Conservation (phyloP, 1,140 invertebrate species). For the Pseudomyrmex flavicornis region DNA sequence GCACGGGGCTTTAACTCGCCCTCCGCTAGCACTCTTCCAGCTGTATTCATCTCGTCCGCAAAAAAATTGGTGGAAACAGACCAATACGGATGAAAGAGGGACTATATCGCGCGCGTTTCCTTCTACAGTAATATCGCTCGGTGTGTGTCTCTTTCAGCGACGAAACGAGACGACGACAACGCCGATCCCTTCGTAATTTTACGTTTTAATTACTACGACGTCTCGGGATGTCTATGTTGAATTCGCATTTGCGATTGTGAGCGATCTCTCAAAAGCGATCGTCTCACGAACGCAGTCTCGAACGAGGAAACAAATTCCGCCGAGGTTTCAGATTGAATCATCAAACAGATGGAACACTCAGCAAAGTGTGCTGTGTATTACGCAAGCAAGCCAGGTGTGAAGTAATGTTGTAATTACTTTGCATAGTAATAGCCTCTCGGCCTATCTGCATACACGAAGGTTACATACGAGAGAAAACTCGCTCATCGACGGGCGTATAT, state of each 20-base stretch:
- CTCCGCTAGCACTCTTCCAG: conserved; percentile 63
- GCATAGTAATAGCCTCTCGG: conserved; percentile 38
- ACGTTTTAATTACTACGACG: conserved; percentile 80
- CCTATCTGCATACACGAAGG: conserved; percentile 21
- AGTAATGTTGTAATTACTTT: conserved; percentile 36
- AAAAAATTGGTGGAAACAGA: conserved; percentile 51
- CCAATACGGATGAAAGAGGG: conserved; percentile 4
- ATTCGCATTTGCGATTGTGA: not conserved
- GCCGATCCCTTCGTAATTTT: conserved; percentile 74
- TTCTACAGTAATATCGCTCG: conserved; percentile 55
- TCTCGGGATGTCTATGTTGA: conserved; percentile 55
- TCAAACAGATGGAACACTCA: conserved; percentile 41
- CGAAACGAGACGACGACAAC: conserved; percentile 50
- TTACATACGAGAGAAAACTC: conserved; percentile 7
- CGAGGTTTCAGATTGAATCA: conserved; percentile 36
- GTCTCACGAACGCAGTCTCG: not conserved
- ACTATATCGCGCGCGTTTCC: conserved; percentile 50
- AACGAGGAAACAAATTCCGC: conserved; percentile 66
- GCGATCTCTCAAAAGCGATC: conserved; percentile 9
- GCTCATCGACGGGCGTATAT: not conserved
- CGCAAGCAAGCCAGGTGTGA: conserved; percentile 31
- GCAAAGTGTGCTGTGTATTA: conserved; percentile 9
- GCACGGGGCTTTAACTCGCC: conserved; percentile 55
- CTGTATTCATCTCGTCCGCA: conserved; percentile 65
- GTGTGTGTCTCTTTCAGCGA: conserved; percentile 4